Evolutionary conservation across 92 coral and sea anemone genomes (phyloP), one percentile per base, ranked within the genome.

Genomic region (Muricea muricata): DNA sequence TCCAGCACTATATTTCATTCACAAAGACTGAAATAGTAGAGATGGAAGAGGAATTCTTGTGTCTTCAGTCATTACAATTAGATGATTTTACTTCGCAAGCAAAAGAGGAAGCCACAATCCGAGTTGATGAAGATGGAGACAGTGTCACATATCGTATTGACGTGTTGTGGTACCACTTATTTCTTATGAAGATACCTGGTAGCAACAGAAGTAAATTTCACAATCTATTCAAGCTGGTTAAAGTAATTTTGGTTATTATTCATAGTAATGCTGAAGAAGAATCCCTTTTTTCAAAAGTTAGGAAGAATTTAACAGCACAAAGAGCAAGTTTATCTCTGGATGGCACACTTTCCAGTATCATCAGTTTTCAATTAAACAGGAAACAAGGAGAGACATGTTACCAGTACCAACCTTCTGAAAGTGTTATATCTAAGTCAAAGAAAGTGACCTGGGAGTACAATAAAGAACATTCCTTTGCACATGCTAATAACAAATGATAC

Each of bases 211-310:
- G n/a, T n/a, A n/a, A n/a, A n/a, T n/a, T n/a, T n/a, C n/a, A n/a
- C n/a, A n/a, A n/a, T 77, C 65, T 77, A 3, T 77, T 77, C 40
- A 48, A n/a, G 65, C 18, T 77, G 25, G 37, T 39, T 47, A 77
- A 47, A 52, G 65, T 46, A 23, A 41, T 45, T 23, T 30, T 46
- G 68, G 32, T 2, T 9, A 17, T 77, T 23, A 58, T 77, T 8
- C 69, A 77, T 39, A 77, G 82, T 58, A 77, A 77, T 77, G 82
- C 82, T 46, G 82, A 77, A 41, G 68, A 77, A 34, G 82, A 54
- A 37, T 40, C 24, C 24, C 30, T 47, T 26, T 75, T 32, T 23
- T 77, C 68, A 29, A 48, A 68, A 28, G 82, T 77, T 26, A n/a
- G 20, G 34, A 28, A 77, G 9, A 77, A 52, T 54, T 47, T 77